These are phyloP conservation scores for Orbicella faveolata DNA, from an alignment of 64 coral and sea anemone species.

Conservation along the genomic window DNA sequence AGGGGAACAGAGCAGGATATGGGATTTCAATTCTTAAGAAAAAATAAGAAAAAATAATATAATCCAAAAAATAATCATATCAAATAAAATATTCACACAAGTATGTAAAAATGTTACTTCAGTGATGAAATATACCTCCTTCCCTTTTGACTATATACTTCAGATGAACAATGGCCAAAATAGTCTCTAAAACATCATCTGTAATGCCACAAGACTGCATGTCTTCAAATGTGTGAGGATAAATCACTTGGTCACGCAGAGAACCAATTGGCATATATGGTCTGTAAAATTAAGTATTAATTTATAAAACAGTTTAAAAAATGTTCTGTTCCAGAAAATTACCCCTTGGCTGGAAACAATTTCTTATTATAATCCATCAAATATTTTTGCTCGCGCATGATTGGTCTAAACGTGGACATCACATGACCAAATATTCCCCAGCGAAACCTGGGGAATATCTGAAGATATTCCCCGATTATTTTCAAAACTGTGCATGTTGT, in stretches of 20 bases:
- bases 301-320: not conserved
- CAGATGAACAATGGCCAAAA: conserved; percentile 77
- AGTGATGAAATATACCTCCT: conserved; percentile 57
- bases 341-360: no score
- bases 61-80: not conserved
- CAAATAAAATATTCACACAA: no score
- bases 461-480: no score
- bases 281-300: conserved; percentile 18
- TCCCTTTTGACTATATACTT: conserved; percentile 86
- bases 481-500: no score
- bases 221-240: conserved; percentile 79
- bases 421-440: no score
- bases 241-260: conserved; percentile 93
- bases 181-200: conserved; percentile 73
- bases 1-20: no score
- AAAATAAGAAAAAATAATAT: no score
- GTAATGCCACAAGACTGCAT: conserved; percentile 72
- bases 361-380: no score
- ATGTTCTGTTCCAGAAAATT: not conserved
- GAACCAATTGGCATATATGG: conserved; percentile 98
- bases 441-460: no score
- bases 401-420: no score
- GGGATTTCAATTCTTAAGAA: no score
- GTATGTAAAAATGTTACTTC: not conserved
- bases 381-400: no score